Base-by-base conservation (phyloP, 2,888 invertebrate genomes). In the Eupithecia insigniata region DNA sequence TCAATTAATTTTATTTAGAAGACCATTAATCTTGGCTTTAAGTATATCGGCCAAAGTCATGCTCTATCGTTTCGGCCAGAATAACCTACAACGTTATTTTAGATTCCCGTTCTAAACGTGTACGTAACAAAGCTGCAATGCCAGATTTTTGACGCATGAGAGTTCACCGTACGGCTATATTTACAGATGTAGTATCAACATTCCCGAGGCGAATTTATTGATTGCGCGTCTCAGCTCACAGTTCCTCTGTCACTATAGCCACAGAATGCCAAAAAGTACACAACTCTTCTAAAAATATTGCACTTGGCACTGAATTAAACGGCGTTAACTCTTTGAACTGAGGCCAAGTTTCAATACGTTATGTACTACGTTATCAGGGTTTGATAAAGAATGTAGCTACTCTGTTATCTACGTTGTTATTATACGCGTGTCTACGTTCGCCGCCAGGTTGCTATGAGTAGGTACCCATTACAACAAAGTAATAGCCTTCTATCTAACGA, bases 281-380 rank as follows among this genome's bases (percentile, higher is more conserved):
- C 28, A 69, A 69, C 69, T 84, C 83, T 81, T 87, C 90, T 90
- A 90, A 90, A 92, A 90, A 92, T 92, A 92, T 90, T 90, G 87
- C 89, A 88, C 90, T 92, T 92, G 92, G 92, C 92, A 92, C 89
- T 87, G 87, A 87, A 88, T 85, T 86, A 86, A 85, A 84, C 87
- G 88, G 86, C 89, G 87, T 87, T 89, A 86, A 87, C 89, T 87
- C 87, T 92, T 90, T 92, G 92, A 92, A 88, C 86, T 86, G 83
- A 81, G 81, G 91, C 92, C 92, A 92, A 92, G 76, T 84, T 82
- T 81, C 76, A 75, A 76, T 76, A 78, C 75, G 66, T 68, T 72
- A 55, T 46, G 60, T 71, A 69, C 66, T 32, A 69, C 60, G 64
- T 64, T 70, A 73, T 73, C 70, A 65, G 61, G 34, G 34, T 70